Evolutionary conservation across 2,113 vertebrate genomes (phyloP).

Genomic region (Ctenodactylus gundi): DNA sequence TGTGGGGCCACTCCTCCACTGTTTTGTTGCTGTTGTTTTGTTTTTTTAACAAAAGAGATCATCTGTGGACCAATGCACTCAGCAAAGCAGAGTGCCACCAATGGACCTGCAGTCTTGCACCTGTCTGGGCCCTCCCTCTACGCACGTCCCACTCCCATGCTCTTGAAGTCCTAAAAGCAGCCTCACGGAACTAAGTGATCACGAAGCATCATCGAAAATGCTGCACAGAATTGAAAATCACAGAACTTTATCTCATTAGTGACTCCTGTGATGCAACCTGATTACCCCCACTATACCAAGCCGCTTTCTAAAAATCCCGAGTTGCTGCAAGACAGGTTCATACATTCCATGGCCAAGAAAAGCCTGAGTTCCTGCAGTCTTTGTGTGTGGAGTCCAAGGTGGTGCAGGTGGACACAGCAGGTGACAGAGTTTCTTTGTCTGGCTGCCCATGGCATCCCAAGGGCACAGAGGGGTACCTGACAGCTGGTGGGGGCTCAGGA

Average conservation of each 20-base stretch:
- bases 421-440: too few species aligned
- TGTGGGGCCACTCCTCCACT: neutral
- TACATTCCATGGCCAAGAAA: neutral
- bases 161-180: neutral
- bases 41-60: neutral
- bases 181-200: neutral
- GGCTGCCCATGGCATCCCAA: accelerated
- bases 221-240: neutral
- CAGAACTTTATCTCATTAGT: neutral
- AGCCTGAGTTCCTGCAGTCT: neutral
- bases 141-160: accelerated
- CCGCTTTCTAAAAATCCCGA: neutral
- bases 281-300: neutral
- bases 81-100: neutral
- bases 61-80: too few species aligned
- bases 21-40: neutral
- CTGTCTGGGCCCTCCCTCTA: neutral
- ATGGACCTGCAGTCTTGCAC: neutral
- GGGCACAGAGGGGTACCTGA: accelerated
- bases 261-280: neutral
- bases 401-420: neutral
- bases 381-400: neutral
- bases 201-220: neutral
- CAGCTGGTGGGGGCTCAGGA: neutral
- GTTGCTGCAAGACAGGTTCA: neutral